Conservation (phyloP, 1,140 invertebrate genomes). For the Aphaenogaster rudis region DNA sequence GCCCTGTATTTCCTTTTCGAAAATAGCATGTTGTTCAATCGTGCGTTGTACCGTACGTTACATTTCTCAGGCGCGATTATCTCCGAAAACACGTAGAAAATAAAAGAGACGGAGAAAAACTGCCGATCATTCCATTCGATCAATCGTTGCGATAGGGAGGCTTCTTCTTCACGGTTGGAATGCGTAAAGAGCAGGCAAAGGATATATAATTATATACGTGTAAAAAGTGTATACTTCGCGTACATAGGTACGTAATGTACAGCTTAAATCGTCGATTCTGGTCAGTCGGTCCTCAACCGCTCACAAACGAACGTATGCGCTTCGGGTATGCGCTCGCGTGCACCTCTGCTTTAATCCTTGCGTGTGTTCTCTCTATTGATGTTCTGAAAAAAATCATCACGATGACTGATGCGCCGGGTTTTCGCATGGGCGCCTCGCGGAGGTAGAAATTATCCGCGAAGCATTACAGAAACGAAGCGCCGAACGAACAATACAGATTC, state of each 20-base stretch:
- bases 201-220: conserved; percentile 57
- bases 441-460: conserved; percentile 2
- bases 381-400: not conserved
- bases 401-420: conserved; percentile 26
- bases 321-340: conserved; percentile 35
- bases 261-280: conserved; percentile 48
- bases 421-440: not conserved
- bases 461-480: conserved; percentile 1
- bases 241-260: conserved; percentile 56
- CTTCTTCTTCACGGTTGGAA: conserved; percentile 38
- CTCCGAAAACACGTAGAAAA: not conserved
- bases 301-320: conserved; percentile 45
- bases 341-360: conserved; percentile 44
- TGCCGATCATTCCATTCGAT: conserved; percentile 60
- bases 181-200: conserved; percentile 31
- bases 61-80: conserved; percentile 1
- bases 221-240: conserved; percentile 55
- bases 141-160: conserved; percentile 42
- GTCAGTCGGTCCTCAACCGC: conserved; percentile 24
- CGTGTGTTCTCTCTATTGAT: conserved; percentile 28
- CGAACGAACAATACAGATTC: conserved; percentile 2
- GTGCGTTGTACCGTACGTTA: not conserved
- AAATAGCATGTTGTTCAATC: not conserved
- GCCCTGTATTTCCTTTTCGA: conserved; percentile 11
- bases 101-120: conserved; percentile 17